These are phyloP conservation scores for Patiria miniata DNA, from an alignment of 35 echinoderm and acorn worm genomes.

Conservation along the genomic window DNA sequence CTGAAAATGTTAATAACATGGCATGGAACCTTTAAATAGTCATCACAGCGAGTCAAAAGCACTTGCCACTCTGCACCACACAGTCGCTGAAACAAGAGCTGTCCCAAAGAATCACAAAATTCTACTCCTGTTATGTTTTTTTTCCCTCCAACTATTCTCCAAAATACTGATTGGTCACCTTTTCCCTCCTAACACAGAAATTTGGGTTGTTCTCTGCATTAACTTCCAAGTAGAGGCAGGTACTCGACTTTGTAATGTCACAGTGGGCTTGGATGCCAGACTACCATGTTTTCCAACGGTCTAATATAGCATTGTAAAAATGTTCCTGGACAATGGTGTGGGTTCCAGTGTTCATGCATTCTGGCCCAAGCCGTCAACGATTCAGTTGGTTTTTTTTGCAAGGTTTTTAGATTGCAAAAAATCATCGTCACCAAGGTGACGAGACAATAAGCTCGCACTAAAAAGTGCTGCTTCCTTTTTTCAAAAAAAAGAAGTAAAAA, in stretches of 20 bases:
- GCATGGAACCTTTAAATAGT: not conserved
- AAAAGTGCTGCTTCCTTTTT: not conserved
- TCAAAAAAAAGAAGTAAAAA: conserved; percentile 10
- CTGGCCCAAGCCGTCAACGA: not conserved
- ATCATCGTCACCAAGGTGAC: not conserved
- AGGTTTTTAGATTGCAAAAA: conserved; percentile 1
- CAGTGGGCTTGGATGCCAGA: not conserved
- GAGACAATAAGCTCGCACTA: not conserved
- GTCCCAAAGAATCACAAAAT: no score
- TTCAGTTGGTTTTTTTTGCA: not conserved
- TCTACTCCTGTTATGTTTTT: no score
- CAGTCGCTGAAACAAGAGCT: no score
- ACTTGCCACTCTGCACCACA: not conserved
- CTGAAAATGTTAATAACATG: conserved; percentile 2
- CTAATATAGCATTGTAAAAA: not conserved
- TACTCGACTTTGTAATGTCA: conserved; percentile 25
- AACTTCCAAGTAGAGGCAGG: conserved; percentile 13
- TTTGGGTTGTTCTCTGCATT: not conserved
- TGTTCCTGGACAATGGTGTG: no score
- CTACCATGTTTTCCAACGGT: not conserved
- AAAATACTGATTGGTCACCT: no score
- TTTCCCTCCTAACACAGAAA: not conserved
- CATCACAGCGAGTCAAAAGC: not conserved
- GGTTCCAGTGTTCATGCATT: not conserved
- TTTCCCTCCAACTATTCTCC: no score